Base-by-base conservation (phyloP, 2,888 invertebrate species). In the Galeruca laticollis region DNA sequence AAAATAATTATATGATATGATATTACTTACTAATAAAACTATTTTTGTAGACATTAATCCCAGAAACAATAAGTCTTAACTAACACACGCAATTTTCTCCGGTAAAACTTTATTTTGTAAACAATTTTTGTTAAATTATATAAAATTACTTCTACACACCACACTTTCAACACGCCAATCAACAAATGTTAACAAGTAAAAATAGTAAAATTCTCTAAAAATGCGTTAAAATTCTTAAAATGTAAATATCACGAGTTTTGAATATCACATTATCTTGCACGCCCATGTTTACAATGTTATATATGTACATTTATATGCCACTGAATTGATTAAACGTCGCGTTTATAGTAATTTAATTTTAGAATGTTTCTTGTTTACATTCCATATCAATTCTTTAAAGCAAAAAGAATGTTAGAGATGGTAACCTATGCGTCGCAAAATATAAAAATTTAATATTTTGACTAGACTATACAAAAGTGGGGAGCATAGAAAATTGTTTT, bases 251-350 rank as follows among this genome's bases (percentile, higher is more conserved):
- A 56, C 33, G 33, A 35, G 31, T 15, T 56, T 56, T 10, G 4
- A 33, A 33, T 31, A 26, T 33, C 31, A 56, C 33, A 56, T 35
- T 35, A 31, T 56, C 31, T 56, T 10, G 56, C n/a, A 35, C 56
- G 56, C 56, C 56, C 56, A 56, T 56, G 56, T 31, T 56, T 56
- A 33, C 56, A 31, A 33, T 18, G 8, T 20, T 37, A 10, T 37
- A 37, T 13, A 6, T 37, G n/a, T 40, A n/a, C 2, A 13, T 40
- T 10, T 21, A 43, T 43, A 26, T 60, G 26, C 43, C 13, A 26
- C 60, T 18, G 47, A 47, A 9, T 15, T 47, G 15, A 47, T 18
- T 18, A 18, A 15, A 47, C 15, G 47, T 47, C 47, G 15, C 18
- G 2, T 2, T 18, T 18, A 47, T 0, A n/a, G n/a, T 40, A 1